phyloP scores from a whole-genome alignment of 2,797 vertebrate genomes.

The Gouania willdenowi region DNA sequence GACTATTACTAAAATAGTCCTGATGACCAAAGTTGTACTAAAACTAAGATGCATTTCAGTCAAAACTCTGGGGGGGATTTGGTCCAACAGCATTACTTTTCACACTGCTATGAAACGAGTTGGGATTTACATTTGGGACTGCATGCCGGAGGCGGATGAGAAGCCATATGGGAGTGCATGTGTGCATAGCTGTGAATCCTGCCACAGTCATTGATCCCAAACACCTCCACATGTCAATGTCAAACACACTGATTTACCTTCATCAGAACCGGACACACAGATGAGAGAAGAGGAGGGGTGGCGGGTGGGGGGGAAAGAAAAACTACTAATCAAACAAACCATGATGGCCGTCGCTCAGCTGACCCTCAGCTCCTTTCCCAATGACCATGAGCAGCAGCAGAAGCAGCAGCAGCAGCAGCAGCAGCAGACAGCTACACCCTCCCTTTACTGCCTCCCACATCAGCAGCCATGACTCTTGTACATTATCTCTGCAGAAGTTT shows the following conservation, averaged over 20 bases:
- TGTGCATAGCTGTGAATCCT: constrained; percentile 25
- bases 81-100: constrained; percentile 36
- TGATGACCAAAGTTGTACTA: too few relatives aligned
- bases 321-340: constrained; percentile 74
- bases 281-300: constrained; percentile 47
- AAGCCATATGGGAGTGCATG: constrained; percentile 31
- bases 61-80: too few relatives aligned
- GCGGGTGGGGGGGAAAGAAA: constrained; percentile 47
- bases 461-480: constrained; percentile 26
- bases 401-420: constrained; percentile 17
- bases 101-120: constrained; percentile 40
- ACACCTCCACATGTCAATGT: background rate
- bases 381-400: constrained; percentile 55
- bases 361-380: constrained; percentile 60
- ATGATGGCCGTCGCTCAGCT: constrained; percentile 62
- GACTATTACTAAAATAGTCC: too few relatives aligned
- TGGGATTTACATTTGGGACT: constrained; percentile 34
- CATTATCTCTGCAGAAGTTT: constrained; percentile 41
- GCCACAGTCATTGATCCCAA: constrained; percentile 24
- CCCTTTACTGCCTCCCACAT: constrained; percentile 10
- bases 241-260: too few relatives aligned
- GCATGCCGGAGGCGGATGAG: constrained; percentile 51
- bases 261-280: constrained; percentile 24
- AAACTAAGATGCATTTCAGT: too few relatives aligned
- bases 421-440: constrained; percentile 12